phyloP scores from a whole-genome alignment of 2,797 vertebrate genomes.

The Gouania willdenowi region DNA sequence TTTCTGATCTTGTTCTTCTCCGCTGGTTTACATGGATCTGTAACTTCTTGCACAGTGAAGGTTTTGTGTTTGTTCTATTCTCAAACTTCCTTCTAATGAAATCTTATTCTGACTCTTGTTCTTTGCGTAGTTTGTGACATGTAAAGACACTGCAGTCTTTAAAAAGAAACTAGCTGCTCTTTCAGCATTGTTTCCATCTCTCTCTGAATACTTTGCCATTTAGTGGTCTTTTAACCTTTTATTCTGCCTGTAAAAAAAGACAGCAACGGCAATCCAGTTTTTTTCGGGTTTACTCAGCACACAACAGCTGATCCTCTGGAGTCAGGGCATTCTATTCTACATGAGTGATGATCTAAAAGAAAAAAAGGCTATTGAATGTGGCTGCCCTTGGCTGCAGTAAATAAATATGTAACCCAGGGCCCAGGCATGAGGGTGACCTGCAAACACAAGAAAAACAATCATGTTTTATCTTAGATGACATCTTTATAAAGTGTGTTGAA shows the following conservation, averaged over 20 bases:
- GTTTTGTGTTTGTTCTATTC: conserved; percentile 17
- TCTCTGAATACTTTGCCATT: conserved; percentile 49
- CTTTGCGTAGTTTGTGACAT: conserved; percentile 30
- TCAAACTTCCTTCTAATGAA: conserved; percentile 28
- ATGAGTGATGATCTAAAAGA: no score
- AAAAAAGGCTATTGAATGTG: no score
- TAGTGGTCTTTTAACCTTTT: no score
- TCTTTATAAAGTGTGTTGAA: conserved; percentile 8
- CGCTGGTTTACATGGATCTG: conserved; percentile 58
- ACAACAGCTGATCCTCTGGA: no score
- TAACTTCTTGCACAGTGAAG: conserved; percentile 29
- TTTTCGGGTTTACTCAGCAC: no score
- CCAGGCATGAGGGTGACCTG: no score
- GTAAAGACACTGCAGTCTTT: conserved; percentile 22
- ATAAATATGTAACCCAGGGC: no score
- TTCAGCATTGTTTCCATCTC: conserved; percentile 61
- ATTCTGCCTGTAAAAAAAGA: no score
- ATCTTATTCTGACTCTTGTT: conserved; percentile 16
- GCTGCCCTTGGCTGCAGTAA: no score
- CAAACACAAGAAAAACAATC: no score
- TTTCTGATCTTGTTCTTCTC: conserved; percentile 47
- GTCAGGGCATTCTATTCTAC: no score
- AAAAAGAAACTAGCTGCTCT: conserved; percentile 33
- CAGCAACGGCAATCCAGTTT: no score
- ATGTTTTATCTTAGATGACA: conserved; percentile 12